Evolutionary conservation across 1,140 invertebrate species (phyloP).

Genomic region (Bathynomus jamesi): DNA sequence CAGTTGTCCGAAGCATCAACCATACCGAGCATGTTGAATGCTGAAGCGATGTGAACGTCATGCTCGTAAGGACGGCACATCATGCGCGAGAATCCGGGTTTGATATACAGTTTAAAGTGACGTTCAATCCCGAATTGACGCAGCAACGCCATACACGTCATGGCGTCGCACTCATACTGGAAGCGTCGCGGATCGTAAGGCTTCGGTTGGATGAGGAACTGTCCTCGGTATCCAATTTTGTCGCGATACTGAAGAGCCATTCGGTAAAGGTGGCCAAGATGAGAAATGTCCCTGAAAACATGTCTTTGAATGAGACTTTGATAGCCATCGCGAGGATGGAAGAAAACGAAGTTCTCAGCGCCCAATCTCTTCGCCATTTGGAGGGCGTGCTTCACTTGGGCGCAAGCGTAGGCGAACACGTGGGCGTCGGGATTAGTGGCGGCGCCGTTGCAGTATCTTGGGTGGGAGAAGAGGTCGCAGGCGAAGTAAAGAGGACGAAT

Average conservation of each 20-base stretch:
- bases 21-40: conserved; percentile 30
- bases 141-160: conserved; percentile 25
- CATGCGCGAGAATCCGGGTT: conserved; percentile 23
- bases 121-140: conserved; percentile 30
- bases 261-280: conserved; percentile 34
- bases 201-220: conserved; percentile 34
- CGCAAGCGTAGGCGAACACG: conserved; percentile 33
- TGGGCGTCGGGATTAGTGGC: conserved; percentile 31
- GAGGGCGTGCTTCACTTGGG: conserved; percentile 28
- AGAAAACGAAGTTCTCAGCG: conserved; percentile 36
- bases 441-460: conserved; percentile 34
- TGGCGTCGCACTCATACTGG: conserved; percentile 34
- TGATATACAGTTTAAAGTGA: conserved; percentile 34
- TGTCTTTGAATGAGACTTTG: conserved; percentile 32
- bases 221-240: conserved; percentile 34
- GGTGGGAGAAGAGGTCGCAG: conserved; percentile 32
- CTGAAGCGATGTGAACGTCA: conserved; percentile 29
- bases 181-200: conserved; percentile 27
- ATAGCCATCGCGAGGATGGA: conserved; percentile 34
- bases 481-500: conserved; percentile 23
- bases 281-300: conserved; percentile 28
- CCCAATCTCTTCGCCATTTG: conserved; percentile 29
- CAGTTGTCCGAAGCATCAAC: conserved; percentile 29
- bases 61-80: conserved; percentile 26
- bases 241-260: conserved; percentile 35